Conservation (phyloP, 2,888 invertebrate genomes). For the Psylliodes chrysocephalus region DNA sequence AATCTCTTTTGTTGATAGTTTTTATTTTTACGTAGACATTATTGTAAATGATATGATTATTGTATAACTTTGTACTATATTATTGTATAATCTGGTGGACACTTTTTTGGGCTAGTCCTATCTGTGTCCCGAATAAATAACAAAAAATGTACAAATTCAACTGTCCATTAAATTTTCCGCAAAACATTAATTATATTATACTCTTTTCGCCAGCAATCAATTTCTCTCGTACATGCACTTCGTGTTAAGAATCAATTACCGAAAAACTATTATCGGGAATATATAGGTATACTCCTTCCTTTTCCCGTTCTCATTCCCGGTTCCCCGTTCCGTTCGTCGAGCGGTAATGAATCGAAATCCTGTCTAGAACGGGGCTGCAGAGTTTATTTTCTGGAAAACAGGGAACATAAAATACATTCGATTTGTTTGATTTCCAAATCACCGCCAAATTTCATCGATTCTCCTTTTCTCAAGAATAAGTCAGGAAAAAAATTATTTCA, state of each 20-base stretch:
- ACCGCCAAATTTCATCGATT: too few relatives aligned
- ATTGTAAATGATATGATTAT: too few relatives aligned
- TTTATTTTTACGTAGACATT: too few relatives aligned
- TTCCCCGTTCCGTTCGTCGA: background rate
- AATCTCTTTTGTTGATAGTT: too few relatives aligned
- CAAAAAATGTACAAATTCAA: too few relatives aligned
- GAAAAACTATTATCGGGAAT: constrained; percentile 24
- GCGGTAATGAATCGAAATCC: constrained; percentile 9
- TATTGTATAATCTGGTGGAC: too few relatives aligned
- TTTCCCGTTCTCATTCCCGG: constrained; percentile 15
- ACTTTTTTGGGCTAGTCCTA: too few relatives aligned
- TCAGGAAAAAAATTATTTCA: too few relatives aligned
- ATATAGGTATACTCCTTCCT: constrained; percentile 15
- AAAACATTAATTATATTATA: background rate
- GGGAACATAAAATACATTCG: constrained; percentile 12
- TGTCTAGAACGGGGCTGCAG: background rate
- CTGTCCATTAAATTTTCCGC: constrained; percentile 8
- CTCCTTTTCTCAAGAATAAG: too few relatives aligned
- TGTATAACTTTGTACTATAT: too few relatives aligned
- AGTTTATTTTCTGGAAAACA: constrained; percentile 12
- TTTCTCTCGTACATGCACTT: constrained; percentile 15
- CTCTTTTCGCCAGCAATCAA: constrained; percentile 5
- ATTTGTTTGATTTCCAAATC: constrained; percentile 6
- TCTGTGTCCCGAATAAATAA: too few relatives aligned
- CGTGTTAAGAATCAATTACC: constrained; percentile 29